Percentiles rank a stretch among this genome's conserved stretches.
Conservation (phyloP, 2,888 invertebrate genomes). For the Tromatobia lineatoria region DNA sequence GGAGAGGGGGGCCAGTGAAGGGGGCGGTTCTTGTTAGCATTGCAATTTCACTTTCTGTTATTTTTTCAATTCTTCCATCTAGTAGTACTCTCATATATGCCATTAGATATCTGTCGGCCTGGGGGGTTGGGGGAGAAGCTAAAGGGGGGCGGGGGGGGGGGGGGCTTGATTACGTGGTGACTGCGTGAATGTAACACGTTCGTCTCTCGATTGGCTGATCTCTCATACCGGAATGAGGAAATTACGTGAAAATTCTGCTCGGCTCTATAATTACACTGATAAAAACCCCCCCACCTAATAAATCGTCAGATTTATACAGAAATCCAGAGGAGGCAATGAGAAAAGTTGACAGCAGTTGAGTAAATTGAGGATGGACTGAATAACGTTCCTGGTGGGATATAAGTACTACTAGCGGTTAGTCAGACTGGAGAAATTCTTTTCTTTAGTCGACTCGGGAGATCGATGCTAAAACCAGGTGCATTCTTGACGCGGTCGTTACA, state of each 20-base stretch:
- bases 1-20: no score
- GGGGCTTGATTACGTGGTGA: neutral
- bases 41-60: neutral
- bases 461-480: neutral
- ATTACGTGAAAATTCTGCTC: constrained; percentile 18
- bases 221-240: constrained; percentile 15
- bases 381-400: neutral
- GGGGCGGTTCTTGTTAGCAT: no score
- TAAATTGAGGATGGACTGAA: neutral
- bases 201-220: constrained; percentile 3
- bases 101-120: neutral
- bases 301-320: neutral
- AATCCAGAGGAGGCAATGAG: neutral
- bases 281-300: no score
- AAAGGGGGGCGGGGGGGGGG: no score
- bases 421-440: neutral
- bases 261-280: neutral
- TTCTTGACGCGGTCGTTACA: neutral
- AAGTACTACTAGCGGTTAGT: neutral
- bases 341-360: neutral
- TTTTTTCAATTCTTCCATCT: neutral
- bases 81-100: neutral
- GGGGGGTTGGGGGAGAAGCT: no score
- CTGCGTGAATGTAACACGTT: constrained; percentile 18
- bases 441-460: neutral